Base-by-base conservation (phyloP, 2,797 vertebrate species). In the Orientallactaga sibirica region DNA sequence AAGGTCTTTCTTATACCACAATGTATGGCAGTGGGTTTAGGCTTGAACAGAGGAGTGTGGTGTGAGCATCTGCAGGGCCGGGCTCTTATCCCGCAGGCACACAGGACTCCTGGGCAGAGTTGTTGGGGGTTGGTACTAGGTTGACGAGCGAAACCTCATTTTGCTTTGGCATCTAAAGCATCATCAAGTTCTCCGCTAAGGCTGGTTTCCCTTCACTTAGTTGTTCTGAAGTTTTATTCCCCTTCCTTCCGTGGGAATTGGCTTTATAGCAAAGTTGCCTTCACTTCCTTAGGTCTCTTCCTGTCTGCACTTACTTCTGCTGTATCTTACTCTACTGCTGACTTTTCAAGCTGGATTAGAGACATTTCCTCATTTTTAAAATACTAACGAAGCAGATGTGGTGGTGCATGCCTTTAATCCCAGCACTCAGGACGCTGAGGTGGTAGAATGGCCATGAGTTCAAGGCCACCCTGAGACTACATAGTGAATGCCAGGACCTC, bases 1-100 rank as follows among this genome's bases (percentile, higher is more conserved):
- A 7, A 90, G 91, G 61, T 94, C 88, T 95, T 94, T 62, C n/a
- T 41, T 96, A 79, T 94, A 96, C 90, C 66, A n/a, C 66, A n/a
- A 77, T 88, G 18, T 81, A 74, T 73, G 93, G 37, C 91, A 84
- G 79, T 58, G 48, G 76, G 62, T 64, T 94, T 94, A 91, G 48
- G 89, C 41, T 94, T 88, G 67, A 3, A 71, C 90, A 61, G 62
- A 88, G 88, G 48, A 83, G 33, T 85, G 27, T 61, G 18, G 24
- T 9, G 61, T 61, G 37, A 14, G 5, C 73, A 24, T 29, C 20
- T 86, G 19, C 11, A 41, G 14, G 58, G 37, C 12, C 37, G 16
- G 27, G 48, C 58, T 74, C 10, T 41, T 74, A 70, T 29, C 7
- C 15, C 16, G 25, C 48, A 62, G 16, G 58, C n/a, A 81, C 52